A percentile compares a stretch with the other conserved stretches of the same genome.
These are phyloP conservation scores for Stercorarius parasiticus DNA, from an alignment of 2,113 vertebrate species.

Conservation along the genomic window DNA sequence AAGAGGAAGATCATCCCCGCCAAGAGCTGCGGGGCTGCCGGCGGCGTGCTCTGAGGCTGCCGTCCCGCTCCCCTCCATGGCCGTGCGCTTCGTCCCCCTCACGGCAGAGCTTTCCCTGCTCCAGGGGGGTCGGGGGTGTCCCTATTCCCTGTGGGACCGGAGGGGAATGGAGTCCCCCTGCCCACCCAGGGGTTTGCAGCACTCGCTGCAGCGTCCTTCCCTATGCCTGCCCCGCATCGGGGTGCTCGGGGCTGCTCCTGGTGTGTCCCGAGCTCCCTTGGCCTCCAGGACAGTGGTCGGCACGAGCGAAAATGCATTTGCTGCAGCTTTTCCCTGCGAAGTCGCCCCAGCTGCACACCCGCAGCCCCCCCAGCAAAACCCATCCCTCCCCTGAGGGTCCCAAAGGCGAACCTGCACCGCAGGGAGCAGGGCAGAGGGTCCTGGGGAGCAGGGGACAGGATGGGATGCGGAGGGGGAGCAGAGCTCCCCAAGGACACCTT, in stretches of 20 bases:
- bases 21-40: conserved; percentile 77
- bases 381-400: accelerated
- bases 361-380: not conserved
- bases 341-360: accelerated
- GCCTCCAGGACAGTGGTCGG: not conserved
- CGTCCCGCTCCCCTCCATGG: accelerated
- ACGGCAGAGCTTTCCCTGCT: accelerated
- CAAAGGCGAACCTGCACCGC: accelerated
- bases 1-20: conserved; percentile 75
- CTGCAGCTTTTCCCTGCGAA: not conserved
- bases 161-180: not conserved
- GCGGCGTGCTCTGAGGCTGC: conserved; percentile 72
- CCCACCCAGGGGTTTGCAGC: not conserved
- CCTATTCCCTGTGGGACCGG: accelerated
- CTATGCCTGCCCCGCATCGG: accelerated
- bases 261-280: not conserved
- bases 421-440: not conserved
- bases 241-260: not conserved
- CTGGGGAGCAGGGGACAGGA: not conserved
- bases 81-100: accelerated
- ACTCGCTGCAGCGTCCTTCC: not conserved
- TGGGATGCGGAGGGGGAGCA: not conserved
- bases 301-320: not conserved
- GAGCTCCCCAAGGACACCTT: not conserved
- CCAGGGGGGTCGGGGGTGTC: accelerated